A percentile compares a stretch with the other conserved stretches of the same genome.
Evolutionary conservation across 2,888 invertebrate species (phyloP).

Genomic region (Heteromyza rotundicornis): DNA sequence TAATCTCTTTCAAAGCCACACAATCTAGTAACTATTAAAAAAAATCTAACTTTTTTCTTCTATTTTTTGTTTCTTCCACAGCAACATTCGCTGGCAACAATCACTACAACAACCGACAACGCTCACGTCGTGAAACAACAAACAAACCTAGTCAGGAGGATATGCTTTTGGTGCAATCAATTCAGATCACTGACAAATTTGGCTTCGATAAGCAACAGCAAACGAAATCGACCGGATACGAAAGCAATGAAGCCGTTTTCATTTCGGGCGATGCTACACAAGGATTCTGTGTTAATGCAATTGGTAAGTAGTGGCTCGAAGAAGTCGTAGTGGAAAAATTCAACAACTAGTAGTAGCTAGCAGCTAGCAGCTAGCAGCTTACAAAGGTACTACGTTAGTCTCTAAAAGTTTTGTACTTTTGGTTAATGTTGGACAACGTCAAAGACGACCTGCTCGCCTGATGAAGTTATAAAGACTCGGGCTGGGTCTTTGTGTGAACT

Average conservation of each 20-base stretch:
- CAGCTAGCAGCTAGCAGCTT: neutral
- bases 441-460: no score
- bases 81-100: conserved; percentile 29
- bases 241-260: conserved; percentile 74
- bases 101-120: conserved; percentile 29
- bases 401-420: neutral
- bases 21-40: conserved; percentile 29
- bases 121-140: conserved; percentile 49
- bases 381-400: no score
- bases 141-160: conserved; percentile 71
- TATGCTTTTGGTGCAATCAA: conserved; percentile 86
- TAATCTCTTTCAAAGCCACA: no score
- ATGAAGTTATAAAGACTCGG: no score
- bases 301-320: conserved; percentile 51
- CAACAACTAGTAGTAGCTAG: no score
- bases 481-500: no score
- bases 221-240: conserved; percentile 62
- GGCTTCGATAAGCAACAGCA: conserved; percentile 74
- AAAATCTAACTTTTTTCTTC: conserved; percentile 12
- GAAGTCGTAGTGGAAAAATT: neutral
- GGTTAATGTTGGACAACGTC: no score
- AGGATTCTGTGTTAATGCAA: conserved; percentile 62
- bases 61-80: conserved; percentile 17
- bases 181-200: conserved; percentile 92
- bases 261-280: conserved; percentile 68